Evolutionary conservation across 2,888 invertebrate genomes (phyloP), one percentile per base, ranked within the genome.

Genomic region (Ischnus inquisitorius): DNA sequence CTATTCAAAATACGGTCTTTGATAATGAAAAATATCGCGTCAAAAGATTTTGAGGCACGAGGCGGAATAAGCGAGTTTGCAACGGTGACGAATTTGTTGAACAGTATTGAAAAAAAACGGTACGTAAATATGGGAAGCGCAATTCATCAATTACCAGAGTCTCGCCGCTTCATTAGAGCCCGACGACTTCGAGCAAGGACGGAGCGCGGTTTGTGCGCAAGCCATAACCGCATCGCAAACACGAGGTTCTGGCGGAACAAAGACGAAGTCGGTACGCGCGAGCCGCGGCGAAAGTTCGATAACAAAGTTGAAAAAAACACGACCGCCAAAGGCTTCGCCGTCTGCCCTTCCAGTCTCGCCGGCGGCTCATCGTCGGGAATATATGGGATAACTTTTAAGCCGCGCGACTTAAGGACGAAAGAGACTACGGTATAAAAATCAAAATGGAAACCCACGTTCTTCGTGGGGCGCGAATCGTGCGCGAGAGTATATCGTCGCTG

Each of bases 331-430:
- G 86, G 85, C 65, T 64, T 51, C 64, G n/a, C 43, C 12, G 22
- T 8, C 19, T 19, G 76, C 28, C 41, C 48, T 64, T 51, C 19
- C 48, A 48, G 51, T 43, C 67, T 78, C 25, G 57, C 68, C 57
- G 57, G 51, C 64, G 48, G 65, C 74, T 41, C 83, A 51, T 57
- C 81, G 76, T 69, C 86, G 60, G 60, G 88, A 90, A 89, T 90
- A 83, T 83, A 90, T 88, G 88, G 82, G 69, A 72, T 69, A 89
- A 90, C 87, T 90, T 89, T 89, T 87, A 87, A 90, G 82, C 88
- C 87, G 19, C 1, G 80, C 69, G 78, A 82, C 83, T 83, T 83
- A 69, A n/a, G 22, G 65, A 72, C 72, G 76, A 80, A 82, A 84
- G 67, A 81, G 54, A 10, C n/a, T n/a, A n/a, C n/a, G n/a, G n/a